Percentiles rank a stretch among this genome's conserved stretches.
These are phyloP conservation scores for Dicerorhinus sumatrensis DNA, from an alignment of 2,113 vertebrate species.

Conservation along the genomic window DNA sequence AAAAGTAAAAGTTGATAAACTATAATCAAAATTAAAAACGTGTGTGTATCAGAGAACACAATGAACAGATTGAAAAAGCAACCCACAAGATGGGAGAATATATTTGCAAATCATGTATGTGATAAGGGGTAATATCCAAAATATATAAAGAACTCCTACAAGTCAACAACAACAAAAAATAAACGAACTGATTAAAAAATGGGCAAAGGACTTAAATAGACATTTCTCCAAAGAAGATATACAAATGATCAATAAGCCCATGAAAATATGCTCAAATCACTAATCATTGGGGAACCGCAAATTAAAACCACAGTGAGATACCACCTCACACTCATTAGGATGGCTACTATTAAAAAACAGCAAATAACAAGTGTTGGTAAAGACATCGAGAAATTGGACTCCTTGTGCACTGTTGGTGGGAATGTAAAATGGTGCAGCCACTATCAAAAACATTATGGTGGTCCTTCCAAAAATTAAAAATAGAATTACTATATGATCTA, in stretches of 20 bases:
- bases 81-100: neutral
- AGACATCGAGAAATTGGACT: neutral
- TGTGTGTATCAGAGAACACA: slow-evolving; percentile 21
- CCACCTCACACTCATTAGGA: neutral
- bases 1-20: slow-evolving; percentile 30
- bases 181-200: neutral
- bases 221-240: slow-evolving; percentile 16
- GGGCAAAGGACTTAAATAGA: neutral
- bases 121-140: neutral
- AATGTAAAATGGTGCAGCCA: neutral
- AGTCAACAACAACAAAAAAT: neutral
- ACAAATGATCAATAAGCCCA: neutral
- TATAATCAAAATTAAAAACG: neutral
- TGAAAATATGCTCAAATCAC: slow-evolving; percentile 1
- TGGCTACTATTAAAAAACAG: neutral
- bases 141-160: slow-evolving; percentile 24
- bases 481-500: neutral
- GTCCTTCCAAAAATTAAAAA: neutral
- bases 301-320: neutral
- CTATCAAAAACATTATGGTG: neutral
- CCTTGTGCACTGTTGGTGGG: neutral
- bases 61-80: neutral
- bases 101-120: neutral
- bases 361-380: neutral
- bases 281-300: neutral